A percentile compares a stretch with the other conserved stretches of the same genome.
These are phyloP conservation scores for Tachina fera DNA, from an alignment of 2,888 invertebrate species.

Conservation along the genomic window DNA sequence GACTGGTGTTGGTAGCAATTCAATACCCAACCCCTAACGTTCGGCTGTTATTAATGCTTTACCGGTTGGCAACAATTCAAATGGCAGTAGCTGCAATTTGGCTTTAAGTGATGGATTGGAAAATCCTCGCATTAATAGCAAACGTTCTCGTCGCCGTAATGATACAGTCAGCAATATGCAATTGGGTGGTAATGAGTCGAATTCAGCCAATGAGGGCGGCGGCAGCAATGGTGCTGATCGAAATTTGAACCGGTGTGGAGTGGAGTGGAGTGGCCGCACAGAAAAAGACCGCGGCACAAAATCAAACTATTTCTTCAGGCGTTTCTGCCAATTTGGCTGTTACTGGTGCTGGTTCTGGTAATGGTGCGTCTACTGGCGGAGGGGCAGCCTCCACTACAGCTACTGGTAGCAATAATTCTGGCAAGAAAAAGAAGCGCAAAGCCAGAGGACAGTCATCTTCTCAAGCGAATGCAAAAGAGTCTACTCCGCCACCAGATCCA, in stretches of 20 bases:
- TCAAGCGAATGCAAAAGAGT: conserved; percentile 85
- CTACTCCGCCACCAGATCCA: conserved; percentile 93
- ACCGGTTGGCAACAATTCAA: conserved; percentile 72
- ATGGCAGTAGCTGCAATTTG: conserved; percentile 52
- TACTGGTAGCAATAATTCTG: conserved; percentile 71
- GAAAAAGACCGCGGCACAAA: conserved; percentile 72
- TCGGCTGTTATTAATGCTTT: conserved; percentile 73
- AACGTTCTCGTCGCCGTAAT: conserved; percentile 90
- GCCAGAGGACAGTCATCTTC: conserved; percentile 84
- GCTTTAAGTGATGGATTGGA: conserved; percentile 67
- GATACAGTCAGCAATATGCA: conserved; percentile 84
- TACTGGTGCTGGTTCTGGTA: conserved; percentile 69
- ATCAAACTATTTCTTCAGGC: conserved; percentile 67
- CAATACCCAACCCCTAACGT: conserved; percentile 78
- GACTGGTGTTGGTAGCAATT: conserved; percentile 70
- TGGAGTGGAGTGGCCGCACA: conserved; percentile 64
- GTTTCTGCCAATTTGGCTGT: conserved; percentile 34
- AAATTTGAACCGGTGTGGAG: conserved; percentile 60
- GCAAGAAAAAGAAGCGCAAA: conserved; percentile 90
- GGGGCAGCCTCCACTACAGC: conserved; percentile 38
- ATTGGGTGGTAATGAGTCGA: conserved; percentile 84
- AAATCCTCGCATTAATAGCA: too few species aligned
- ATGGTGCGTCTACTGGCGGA: too few species aligned
- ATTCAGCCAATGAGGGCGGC: conserved; percentile 82
- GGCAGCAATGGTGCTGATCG: conserved; percentile 75